Conservation (phyloP, 2,888 invertebrate genomes). For the Hermaeophaga mercurialis region DNA sequence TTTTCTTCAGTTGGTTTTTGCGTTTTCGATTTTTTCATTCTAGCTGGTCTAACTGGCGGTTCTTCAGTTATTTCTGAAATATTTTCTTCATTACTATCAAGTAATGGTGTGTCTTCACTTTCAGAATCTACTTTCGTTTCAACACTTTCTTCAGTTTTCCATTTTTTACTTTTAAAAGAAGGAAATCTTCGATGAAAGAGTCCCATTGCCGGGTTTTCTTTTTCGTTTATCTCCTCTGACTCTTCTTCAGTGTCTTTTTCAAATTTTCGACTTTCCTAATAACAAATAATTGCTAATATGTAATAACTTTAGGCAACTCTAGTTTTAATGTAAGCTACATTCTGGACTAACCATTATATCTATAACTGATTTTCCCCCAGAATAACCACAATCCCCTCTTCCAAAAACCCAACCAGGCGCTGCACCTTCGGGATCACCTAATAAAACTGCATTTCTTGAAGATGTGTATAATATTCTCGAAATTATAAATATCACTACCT, state of each 20-base stretch:
- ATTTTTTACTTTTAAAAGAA: background rate
- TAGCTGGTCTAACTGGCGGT: background rate
- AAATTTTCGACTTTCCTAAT: background rate
- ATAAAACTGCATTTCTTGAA: slow-evolving; percentile 61
- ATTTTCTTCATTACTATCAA: background rate
- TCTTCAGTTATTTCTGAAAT: background rate
- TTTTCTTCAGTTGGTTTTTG: background rate
- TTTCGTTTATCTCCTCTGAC: background rate
- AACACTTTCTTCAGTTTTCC: background rate
- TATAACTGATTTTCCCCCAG: slow-evolving; percentile 49
- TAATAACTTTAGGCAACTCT: background rate
- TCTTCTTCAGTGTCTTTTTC: background rate
- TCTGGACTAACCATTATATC: slow-evolving; percentile 47
- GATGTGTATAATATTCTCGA: slow-evolving; percentile 63
- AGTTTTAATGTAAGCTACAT: background rate
- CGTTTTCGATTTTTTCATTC: background rate
- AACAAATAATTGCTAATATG: background rate
- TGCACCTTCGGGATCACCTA: slow-evolving; percentile 58
- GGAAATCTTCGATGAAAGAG: background rate
- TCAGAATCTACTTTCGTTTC: background rate
- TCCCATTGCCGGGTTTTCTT: background rate
- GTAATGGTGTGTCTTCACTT: background rate
- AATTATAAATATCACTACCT: slow-evolving; percentile 59
- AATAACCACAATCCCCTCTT: slow-evolving; percentile 52
- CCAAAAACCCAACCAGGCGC: slow-evolving; percentile 59